Base-by-base conservation (phyloP, 1,140 invertebrate species). In the Bombus vancouverensis region DNA sequence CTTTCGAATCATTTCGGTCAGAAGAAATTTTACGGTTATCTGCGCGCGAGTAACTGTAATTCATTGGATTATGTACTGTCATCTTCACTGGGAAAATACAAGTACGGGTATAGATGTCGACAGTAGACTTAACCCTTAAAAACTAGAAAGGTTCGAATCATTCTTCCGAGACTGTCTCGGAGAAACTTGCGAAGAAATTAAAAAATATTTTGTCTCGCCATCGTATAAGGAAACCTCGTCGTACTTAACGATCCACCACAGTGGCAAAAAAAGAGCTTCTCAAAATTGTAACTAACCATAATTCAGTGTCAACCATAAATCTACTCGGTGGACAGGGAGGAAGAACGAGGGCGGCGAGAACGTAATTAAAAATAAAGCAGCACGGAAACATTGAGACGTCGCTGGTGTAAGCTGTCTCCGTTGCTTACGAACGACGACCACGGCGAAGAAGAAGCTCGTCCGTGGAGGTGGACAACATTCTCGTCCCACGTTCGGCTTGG, bases 361-460 rank as follows among this genome's bases (percentile, higher is more conserved):
- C n/a, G 47, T 62, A 80, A 84, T 84, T 84, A 84, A 84, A 84
- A 84, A 84, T 84, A 84, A 84, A 84, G 68, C 83, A 84, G 18
- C 66, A 47, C 0, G 82, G 22, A 68, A 39, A 84, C 82, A 86
- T 77, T 77, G 81, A 86, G 72, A 82, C 80, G 74, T 77, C 34
- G 39, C 42, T 57, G 44, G 57, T 81, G 83, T 70, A 71, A 77
- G 72, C 80, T 79, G 72, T 62, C 84, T 59, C 53, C 53, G 81
- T 81, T 83, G 73, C 57, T 72, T 83, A 76, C 59, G 66, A 71
- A 65, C 65, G 80, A 72, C 65, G 28, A 53, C 42, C 73, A 34
- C 32, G 59, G 28, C 44, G 44, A 25, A 57, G 79, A 80, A 73
- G 86, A 72, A 87, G 86, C 86, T 75, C 83, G 81, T 83, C 25